Evolutionary conservation across 2,888 invertebrate genomes (phyloP), one percentile per base, ranked within the genome.

Genomic region (Dinocampus coccinellae): DNA sequence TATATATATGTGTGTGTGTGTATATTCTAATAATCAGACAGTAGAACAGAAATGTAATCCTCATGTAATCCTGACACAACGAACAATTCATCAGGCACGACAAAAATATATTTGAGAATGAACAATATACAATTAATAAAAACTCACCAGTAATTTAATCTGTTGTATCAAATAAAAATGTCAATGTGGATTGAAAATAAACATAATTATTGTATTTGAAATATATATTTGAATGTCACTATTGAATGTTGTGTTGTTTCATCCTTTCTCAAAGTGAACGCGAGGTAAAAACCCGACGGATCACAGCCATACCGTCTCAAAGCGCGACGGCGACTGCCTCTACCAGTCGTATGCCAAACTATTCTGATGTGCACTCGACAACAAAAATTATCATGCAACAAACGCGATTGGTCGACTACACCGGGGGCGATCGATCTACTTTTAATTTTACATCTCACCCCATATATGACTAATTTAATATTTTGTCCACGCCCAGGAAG

Each of bases 261-360:
- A 39, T 39, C n/a, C n/a, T 36, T 24, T 57, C 36, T 67, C 60
- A 57, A 11, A 57, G 57, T 76, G 75, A 72, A 73, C 69, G 76
- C 77, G 78, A 78, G 73, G 75, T 72, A 76, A 78, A 79, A 80
- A 81, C 75, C 75, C 75, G 78, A 80, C 77, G 70, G 73, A 77
- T 75, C 78, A 78, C 81, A 70, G 81, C 85, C 86, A 84, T 84
- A 83, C 83, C 84, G 83, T 83, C 80, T 80, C 81, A 80, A 82
- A 80, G 82, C 81, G 81, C 84, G 81, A 82, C 78, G 78, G 76
- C 77, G 77, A 83, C 85, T 84, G 83, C 85, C 85, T 83, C 85
- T 84, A 79, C 70, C 81, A 80, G 80, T 73, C 77, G 80, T 75
- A 77, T 66, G 65, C 67, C 70, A 82, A 85, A 86, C 85, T 85